These are phyloP conservation scores for Incurvaria masculella DNA, from an alignment of 2,888 invertebrate species.

Conservation along the genomic window DNA sequence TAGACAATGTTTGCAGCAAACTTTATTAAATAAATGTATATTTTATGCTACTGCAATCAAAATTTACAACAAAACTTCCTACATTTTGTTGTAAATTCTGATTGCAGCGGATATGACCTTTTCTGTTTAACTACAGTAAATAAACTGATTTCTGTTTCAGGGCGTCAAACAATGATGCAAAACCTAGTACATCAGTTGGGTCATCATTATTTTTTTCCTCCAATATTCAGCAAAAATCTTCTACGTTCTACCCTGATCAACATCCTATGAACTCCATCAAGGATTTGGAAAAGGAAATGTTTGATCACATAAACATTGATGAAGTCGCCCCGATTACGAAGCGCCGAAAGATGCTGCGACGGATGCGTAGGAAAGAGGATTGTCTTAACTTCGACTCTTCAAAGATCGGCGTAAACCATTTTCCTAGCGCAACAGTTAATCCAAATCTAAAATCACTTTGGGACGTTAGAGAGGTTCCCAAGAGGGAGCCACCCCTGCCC, in stretches of 20 bases:
- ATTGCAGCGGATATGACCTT: no score
- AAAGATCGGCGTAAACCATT: background rate
- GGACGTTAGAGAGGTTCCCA: constrained; percentile 38
- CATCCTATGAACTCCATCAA: constrained; percentile 55
- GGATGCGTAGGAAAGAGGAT: constrained; percentile 38
- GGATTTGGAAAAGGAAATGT: constrained; percentile 45
- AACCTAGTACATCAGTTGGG: constrained; percentile 22
- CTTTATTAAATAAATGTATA: background rate
- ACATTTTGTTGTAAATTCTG: no score
- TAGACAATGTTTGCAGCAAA: no score
- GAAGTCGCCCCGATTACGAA: constrained; percentile 37
- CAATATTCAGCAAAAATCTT: constrained; percentile 21
- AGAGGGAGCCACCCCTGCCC: constrained; percentile 1
- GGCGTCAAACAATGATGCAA: constrained; percentile 17
- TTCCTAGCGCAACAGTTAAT: background rate
- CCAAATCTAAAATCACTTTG: constrained; percentile 23
- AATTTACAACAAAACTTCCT: no score
- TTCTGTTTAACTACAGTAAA: no score
- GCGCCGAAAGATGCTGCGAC: constrained; percentile 43
- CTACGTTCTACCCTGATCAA: constrained; percentile 33
- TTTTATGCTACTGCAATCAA: background rate
- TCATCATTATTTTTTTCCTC: constrained; percentile 21
- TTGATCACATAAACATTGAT: constrained; percentile 39
- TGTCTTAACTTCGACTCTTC: constrained; percentile 15
- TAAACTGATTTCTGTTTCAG: constrained; percentile 21